Conservation (phyloP, 2,113 vertebrate genomes). For the Axis porcinus region DNA sequence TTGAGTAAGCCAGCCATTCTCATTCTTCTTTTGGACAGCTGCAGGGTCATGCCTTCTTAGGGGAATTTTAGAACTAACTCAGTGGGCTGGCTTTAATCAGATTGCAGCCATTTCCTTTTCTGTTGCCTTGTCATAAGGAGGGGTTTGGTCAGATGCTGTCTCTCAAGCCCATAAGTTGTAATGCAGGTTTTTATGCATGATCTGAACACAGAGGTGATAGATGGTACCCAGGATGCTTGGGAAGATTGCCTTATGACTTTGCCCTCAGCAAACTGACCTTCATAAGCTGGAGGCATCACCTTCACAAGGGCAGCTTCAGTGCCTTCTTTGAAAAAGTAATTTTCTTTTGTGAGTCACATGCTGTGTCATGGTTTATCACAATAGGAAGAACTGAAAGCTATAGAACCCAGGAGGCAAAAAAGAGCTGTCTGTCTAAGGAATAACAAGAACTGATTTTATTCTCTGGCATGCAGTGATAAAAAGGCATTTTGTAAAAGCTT, state of each 20-base stretch:
- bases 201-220: constrained; percentile 40
- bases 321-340: constrained; percentile 65
- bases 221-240: constrained; percentile 42
- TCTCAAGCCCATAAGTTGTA: constrained; percentile 18
- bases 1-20: neutral
- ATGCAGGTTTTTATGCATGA: constrained; percentile 35
- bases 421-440: constrained; percentile 15
- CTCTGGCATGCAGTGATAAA: constrained; percentile 51
- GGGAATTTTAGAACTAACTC: constrained; percentile 38
- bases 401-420: constrained; percentile 33
- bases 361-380: constrained; percentile 53
- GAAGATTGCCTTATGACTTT: constrained; percentile 67
- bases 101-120: neutral
- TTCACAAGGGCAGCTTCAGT: constrained; percentile 45
- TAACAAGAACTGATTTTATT: constrained; percentile 59
- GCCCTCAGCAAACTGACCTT: constrained; percentile 67
- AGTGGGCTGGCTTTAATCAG: constrained; percentile 50
- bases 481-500: constrained; percentile 66
- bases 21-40: constrained; percentile 34
- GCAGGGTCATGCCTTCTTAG: neutral
- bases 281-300: constrained; percentile 9
- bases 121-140: constrained; percentile 47
- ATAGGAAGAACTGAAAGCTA: constrained; percentile 26
- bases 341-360: constrained; percentile 68
- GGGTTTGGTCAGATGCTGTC: constrained; percentile 50